A percentile compares a stretch with the other conserved stretches of the same genome.
Evolutionary conservation across 2,797 vertebrate genomes (phyloP).

Genomic region (Enteromius radiatus): DNA sequence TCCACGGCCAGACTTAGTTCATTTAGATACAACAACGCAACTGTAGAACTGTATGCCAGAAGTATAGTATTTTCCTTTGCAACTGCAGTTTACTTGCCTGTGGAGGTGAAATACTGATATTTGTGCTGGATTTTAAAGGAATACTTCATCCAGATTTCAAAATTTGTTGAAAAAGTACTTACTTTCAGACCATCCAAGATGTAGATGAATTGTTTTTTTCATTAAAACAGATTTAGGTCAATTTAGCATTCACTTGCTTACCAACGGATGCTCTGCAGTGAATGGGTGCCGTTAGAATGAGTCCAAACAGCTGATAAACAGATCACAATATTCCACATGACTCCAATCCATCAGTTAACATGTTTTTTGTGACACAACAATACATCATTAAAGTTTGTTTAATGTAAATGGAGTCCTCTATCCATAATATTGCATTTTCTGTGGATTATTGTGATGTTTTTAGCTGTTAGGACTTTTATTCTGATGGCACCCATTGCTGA

Average conservation of each 20-base stretch:
- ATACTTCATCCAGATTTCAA: not conserved
- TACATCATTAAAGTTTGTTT: not conserved
- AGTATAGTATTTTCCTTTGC: not conserved
- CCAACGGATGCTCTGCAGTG: not conserved
- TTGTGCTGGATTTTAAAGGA: not conserved
- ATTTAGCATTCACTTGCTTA: not conserved
- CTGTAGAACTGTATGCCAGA: not conserved
- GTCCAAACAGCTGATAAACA: not conserved
- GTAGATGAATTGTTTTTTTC: not conserved
- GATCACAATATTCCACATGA: not conserved
- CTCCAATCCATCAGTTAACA: not conserved
- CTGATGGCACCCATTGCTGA: not conserved
- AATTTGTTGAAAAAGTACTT: not conserved
- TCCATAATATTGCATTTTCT: not conserved
- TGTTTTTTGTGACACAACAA: not conserved
- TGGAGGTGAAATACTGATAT: not conserved
- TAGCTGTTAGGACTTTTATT: not conserved
- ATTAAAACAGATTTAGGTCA: not conserved
- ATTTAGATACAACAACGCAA: slow-evolving; percentile 11
- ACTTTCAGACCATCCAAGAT: not conserved
- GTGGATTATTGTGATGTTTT: not conserved
- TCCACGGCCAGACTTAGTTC: not conserved
- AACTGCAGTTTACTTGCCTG: not conserved
- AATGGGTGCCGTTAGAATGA: not conserved
- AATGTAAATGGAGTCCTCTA: not conserved